A percentile compares a stretch with the other conserved stretches of the same genome.
Conservation (phyloP, 2,888 invertebrate species). For the Aspidiotus rigidus region DNA sequence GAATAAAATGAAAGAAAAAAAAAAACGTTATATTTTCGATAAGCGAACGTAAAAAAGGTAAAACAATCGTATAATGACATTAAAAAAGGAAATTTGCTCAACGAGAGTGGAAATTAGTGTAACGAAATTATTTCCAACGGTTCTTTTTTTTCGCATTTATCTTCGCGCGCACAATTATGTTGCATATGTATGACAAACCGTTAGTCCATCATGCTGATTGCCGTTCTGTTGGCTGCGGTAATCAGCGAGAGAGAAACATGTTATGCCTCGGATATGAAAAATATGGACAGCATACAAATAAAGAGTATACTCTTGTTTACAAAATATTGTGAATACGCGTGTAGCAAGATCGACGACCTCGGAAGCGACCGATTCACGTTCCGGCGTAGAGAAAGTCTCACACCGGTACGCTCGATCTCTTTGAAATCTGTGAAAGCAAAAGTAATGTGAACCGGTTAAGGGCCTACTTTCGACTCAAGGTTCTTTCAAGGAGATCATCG, state of each 20-base stretch:
- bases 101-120: neutral
- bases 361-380: conserved; percentile 33
- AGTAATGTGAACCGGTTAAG: conserved; percentile 28
- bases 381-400: conserved; percentile 30
- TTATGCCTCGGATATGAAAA: neutral
- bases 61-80: neutral
- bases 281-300: neutral
- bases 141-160: neutral
- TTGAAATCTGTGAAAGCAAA: conserved; percentile 30
- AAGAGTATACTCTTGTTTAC: conserved; percentile 20
- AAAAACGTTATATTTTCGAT: neutral
- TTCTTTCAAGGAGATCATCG: conserved; percentile 13
- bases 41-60: neutral
- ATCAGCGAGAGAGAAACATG: neutral
- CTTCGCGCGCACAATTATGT: no score
- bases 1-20: neutral
- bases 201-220: neutral
- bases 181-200: neutral
- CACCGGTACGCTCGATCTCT: conserved; percentile 21
- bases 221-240: conserved; percentile 2
- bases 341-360: conserved; percentile 27
- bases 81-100: neutral
- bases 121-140: neutral
- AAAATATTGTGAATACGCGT: conserved; percentile 12
- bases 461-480: conserved; percentile 19